A percentile compares a stretch with the other conserved stretches of the same genome.
These are phyloP conservation scores for Phortica variegata DNA, from an alignment of 1,140 invertebrate species.

Conservation along the genomic window DNA sequence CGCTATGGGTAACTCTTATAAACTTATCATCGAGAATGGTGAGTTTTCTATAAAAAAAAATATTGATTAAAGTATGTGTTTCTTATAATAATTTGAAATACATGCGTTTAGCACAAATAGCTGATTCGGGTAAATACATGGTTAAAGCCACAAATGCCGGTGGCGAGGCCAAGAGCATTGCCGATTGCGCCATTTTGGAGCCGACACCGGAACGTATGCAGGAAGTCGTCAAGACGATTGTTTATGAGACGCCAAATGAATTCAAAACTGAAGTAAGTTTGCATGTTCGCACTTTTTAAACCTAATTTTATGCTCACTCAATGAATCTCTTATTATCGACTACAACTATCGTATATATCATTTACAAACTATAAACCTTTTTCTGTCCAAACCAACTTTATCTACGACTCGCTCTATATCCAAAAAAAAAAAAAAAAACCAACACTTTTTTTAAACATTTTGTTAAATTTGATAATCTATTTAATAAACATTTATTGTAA, in stretches of 20 bases:
- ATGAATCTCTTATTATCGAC: conserved; percentile 2
- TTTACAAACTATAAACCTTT: conserved; percentile 10
- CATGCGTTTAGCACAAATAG: conserved; percentile 56
- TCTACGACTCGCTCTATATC: no score
- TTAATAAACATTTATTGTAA: conserved; percentile 48
- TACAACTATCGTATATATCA: conserved; percentile 6
- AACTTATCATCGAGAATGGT: conserved; percentile 72
- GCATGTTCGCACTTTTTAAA: conserved; percentile 55
- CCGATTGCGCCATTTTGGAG: conserved; percentile 74
- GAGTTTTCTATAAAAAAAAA: conserved; percentile 11
- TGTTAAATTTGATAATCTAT: conserved; percentile 8
- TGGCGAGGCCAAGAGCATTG: conserved; percentile 75
- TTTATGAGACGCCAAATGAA: conserved; percentile 60
- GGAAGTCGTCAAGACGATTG: conserved; percentile 67
- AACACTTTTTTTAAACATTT: background rate
- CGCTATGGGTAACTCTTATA: conserved; percentile 67
- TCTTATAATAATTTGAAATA: no score
- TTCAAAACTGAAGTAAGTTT: conserved; percentile 57
- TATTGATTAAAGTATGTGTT: conserved; percentile 3
- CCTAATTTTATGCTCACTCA: no score
- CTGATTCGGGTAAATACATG: conserved; percentile 72
- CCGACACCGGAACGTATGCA: conserved; percentile 69
- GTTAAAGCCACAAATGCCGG: conserved; percentile 71
- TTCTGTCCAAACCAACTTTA: no score
- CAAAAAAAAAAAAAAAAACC: no score